Evolutionary conservation across 2,113 vertebrate genomes (phyloP).

Genomic region (Caranx melampygus): DNA sequence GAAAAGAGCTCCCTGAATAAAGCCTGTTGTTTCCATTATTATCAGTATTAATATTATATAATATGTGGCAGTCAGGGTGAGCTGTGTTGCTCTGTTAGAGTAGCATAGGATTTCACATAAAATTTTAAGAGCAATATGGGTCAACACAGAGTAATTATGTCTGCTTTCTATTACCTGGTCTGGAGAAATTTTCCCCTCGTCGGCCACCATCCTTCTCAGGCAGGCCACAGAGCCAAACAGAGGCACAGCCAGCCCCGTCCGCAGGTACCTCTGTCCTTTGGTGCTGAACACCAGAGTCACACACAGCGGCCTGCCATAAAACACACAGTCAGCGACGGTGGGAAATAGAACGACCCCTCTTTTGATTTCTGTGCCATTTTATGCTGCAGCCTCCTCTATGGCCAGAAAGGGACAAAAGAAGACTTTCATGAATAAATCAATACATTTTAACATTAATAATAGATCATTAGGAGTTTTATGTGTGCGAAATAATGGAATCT

Average conservation of each 20-base stretch:
- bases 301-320: conserved; percentile 86
- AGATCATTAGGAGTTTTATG: conserved; percentile 75
- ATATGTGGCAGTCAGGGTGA: no score
- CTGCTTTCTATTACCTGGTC: conserved; percentile 86
- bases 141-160: not conserved
- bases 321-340: conserved; percentile 20
- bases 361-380: conserved; percentile 37
- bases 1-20: not conserved
- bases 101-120: not conserved
- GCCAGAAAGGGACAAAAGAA: conserved; percentile 66
- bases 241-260: conserved; percentile 90
- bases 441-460: conserved; percentile 80
- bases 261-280: conserved; percentile 89
- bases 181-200: conserved; percentile 87
- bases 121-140: not conserved
- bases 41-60: no score
- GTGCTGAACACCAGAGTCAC: conserved; percentile 91
- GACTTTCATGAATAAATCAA: conserved; percentile 78
- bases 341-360: not conserved
- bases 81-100: no score
- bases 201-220: conserved; percentile 90
- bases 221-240: conserved; percentile 88
- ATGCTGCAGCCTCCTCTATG: conserved; percentile 24
- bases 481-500: conserved; percentile 75
- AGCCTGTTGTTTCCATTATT: no score